Evolutionary conservation across 2,797 vertebrate species (phyloP).

Genomic region (Falco biarmicus): DNA sequence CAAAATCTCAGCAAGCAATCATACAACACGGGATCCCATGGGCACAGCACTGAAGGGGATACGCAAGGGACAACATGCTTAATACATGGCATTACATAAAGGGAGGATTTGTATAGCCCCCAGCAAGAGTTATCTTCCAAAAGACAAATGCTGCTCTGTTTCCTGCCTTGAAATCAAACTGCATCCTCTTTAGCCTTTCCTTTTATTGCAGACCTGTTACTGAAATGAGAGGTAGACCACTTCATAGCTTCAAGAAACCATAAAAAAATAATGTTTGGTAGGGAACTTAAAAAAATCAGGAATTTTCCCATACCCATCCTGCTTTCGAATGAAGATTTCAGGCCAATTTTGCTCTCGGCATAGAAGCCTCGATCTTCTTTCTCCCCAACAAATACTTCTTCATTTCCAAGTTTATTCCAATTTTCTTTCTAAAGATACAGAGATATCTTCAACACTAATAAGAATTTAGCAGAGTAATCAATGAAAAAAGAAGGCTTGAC

Average conservation of each 20-base stretch:
- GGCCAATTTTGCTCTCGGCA: neutral
- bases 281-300: neutral
- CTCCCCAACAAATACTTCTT: neutral
- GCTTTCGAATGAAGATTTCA: neutral
- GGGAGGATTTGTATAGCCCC: neutral
- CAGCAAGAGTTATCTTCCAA: neutral
- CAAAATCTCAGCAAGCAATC: neutral
- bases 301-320: neutral
- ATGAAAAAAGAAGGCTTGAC: neutral
- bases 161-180: slow-evolving; percentile 23
- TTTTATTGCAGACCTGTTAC: neutral
- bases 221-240: neutral
- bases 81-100: neutral
- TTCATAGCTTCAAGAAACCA: neutral
- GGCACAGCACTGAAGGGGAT: neutral
- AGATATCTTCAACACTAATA: neutral
- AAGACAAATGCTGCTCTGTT: slow-evolving; percentile 34
- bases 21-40: neutral
- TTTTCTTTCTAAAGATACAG: neutral
- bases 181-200: neutral
- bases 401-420: slow-evolving; percentile 9
- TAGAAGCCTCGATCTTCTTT: neutral
- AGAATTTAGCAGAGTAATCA: neutral
- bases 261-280: neutral
- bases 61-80: neutral